Evolutionary conservation across 2,888 invertebrate species (phyloP).

Genomic region (Gymnoscelis rufifasciata): DNA sequence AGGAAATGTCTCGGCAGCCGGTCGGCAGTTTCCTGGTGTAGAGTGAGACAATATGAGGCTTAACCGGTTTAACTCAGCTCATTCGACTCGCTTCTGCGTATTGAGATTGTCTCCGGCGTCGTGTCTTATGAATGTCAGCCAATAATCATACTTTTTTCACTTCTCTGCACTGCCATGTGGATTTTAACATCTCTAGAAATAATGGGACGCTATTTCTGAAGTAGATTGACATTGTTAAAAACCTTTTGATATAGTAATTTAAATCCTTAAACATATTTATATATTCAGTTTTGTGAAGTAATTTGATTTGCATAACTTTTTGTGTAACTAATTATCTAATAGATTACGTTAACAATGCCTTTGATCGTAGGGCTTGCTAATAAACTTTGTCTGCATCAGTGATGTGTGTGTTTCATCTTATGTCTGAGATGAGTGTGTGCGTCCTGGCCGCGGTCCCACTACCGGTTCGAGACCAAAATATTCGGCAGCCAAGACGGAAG

Average conservation of each 20-base stretch:
- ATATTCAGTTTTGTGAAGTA: too few species aligned
- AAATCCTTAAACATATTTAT: too few species aligned
- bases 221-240: too few species aligned
- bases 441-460: constrained; percentile 75
- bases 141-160: constrained; percentile 11
- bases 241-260: too few species aligned
- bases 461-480: constrained; percentile 79
- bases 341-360: constrained; percentile 1
- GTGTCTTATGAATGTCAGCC: constrained; percentile 29
- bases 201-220: too few species aligned
- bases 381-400: constrained; percentile 31
- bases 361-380: constrained; percentile 32
- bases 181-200: constrained; percentile 1
- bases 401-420: constrained; percentile 35
- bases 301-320: too few species aligned
- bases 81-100: constrained; percentile 50
- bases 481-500: constrained; percentile 80
- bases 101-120: constrained; percentile 42
- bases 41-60: constrained; percentile 71
- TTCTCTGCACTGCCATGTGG: neutral
- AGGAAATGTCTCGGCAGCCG: constrained; percentile 68
- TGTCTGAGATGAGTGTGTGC: constrained; percentile 55
- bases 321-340: too few species aligned
- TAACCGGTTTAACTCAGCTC: constrained; percentile 70
- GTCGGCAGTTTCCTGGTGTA: constrained; percentile 71